Percentiles rank a stretch among this genome's conserved stretches.
Conservation (phyloP, 2,113 vertebrate species). For the Eptesicus fuscus region DNA sequence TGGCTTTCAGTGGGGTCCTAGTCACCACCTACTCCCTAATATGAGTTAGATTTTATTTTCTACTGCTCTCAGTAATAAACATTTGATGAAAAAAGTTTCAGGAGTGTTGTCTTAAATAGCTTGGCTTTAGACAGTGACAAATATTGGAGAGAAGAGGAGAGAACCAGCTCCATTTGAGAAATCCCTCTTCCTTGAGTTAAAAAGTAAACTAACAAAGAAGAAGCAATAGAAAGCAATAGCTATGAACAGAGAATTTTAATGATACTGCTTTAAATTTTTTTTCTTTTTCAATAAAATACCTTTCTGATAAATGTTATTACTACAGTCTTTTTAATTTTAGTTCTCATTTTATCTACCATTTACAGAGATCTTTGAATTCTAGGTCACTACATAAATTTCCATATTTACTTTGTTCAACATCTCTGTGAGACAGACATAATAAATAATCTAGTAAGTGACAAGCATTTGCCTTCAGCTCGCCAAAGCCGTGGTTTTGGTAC, state of each 20-base stretch:
- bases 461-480: background rate
- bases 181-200: background rate
- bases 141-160: background rate
- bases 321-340: slow-evolving; percentile 1
- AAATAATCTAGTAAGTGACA: background rate
- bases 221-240: background rate
- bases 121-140: background rate
- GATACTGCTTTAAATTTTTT: background rate
- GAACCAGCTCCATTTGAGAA: background rate
- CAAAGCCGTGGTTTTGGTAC: background rate
- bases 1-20: background rate
- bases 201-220: background rate
- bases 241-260: background rate
- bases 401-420: background rate
- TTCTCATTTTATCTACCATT: background rate
- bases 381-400: background rate
- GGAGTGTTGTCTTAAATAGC: background rate
- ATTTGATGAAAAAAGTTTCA: background rate
- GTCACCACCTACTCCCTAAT: background rate
- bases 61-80: background rate
- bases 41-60: background rate
- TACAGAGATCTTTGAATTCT: slow-evolving; percentile 15
- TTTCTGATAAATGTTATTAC: background rate
- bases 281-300: background rate
- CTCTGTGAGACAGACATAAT: background rate